Conservation (phyloP, 2,797 vertebrate genomes). For the Molossus alvarezi region DNA sequence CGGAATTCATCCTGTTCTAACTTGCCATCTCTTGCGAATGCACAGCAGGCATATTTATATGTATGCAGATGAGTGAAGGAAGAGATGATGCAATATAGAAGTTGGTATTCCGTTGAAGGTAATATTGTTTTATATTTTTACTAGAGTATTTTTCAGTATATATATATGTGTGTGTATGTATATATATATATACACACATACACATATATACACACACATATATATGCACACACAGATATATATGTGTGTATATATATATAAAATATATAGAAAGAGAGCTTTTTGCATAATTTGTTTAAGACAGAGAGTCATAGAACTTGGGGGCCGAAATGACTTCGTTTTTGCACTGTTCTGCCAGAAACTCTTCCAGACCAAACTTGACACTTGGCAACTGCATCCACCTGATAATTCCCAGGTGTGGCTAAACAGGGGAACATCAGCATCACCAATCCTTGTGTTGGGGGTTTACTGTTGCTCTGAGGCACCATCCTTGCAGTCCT, state of each 20-base stretch:
- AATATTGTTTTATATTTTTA: not conserved
- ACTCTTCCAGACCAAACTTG: too few species aligned
- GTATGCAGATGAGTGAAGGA: constrained; percentile 14
- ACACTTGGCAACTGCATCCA: not conserved
- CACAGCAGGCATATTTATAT: constrained; percentile 7
- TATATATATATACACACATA: too few species aligned
- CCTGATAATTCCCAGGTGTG: not conserved
- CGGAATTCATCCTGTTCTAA: not conserved
- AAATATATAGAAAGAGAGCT: too few species aligned
- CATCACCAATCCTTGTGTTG: not conserved
- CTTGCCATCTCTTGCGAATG: constrained; percentile 12
- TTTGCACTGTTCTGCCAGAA: not conserved
- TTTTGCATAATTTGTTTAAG: not conserved
- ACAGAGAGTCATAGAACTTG: not conserved
- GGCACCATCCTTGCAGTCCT: not conserved
- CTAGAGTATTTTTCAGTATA: not conserved
- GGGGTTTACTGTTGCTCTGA: not conserved
- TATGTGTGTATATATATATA: too few species aligned
- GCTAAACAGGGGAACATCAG: not conserved
- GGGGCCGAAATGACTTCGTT: not conserved
- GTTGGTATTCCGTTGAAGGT: not conserved
- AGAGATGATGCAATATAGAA: not conserved
- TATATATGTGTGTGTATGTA: too few species aligned
- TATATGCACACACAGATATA: too few species aligned
- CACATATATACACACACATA: too few species aligned